A percentile compares a stretch with the other conserved stretches of the same genome.
Conservation (phyloP, 2,888 invertebrate genomes). For the Aleiodes leptofemur region DNA sequence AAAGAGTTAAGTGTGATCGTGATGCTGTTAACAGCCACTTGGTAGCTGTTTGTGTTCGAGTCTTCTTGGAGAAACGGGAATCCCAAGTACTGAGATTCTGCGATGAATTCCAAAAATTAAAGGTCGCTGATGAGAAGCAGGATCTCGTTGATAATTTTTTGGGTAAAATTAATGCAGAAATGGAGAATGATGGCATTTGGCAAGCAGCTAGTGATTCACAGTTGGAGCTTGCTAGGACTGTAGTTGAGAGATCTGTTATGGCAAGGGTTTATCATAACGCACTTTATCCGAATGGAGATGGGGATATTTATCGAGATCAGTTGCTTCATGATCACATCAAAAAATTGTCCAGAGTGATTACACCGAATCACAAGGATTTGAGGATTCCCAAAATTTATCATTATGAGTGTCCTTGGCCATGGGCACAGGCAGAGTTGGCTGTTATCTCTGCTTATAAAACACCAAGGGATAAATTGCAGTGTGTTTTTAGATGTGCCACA, state of each 20-base stretch:
- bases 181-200: conserved; percentile 84
- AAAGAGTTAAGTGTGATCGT: conserved; percentile 82
- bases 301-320: conserved; percentile 92
- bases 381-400: conserved; percentile 89
- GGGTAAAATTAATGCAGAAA: conserved; percentile 81
- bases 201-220: conserved; percentile 85
- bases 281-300: conserved; percentile 97
- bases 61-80: conserved; percentile 89
- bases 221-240: conserved; percentile 85
- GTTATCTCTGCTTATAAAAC: conserved; percentile 94
- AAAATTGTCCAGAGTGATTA: conserved; percentile 85
- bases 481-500: conserved; percentile 90
- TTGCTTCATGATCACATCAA: conserved; percentile 93
- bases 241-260: conserved; percentile 94
- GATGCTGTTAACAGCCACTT: conserved; percentile 85
- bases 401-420: conserved; percentile 96
- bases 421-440: conserved; percentile 92
- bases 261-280: conserved; percentile 94
- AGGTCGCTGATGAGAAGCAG: conserved; percentile 93
- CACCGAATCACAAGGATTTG: conserved; percentile 88
- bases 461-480: conserved; percentile 89
- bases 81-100: conserved; percentile 85
- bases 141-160: conserved; percentile 91
- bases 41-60: conserved; percentile 85
- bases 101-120: conserved; percentile 86